Evolutionary conservation across 2,888 invertebrate genomes (phyloP).

Genomic region (Phalera bucephala): DNA sequence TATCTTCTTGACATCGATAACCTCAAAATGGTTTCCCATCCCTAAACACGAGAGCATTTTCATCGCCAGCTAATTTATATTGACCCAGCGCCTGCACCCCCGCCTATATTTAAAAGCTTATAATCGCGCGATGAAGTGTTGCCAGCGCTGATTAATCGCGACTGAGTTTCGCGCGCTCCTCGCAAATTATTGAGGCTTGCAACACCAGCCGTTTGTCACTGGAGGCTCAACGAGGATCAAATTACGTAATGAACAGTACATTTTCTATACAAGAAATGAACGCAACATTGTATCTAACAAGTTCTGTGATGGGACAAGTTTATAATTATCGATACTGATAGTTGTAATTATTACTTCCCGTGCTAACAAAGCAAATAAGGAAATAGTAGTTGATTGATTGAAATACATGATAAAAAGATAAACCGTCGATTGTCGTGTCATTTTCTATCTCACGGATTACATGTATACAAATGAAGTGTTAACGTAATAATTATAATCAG

Average conservation of each 20-base stretch:
- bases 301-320: not conserved
- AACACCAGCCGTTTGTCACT: constrained; percentile 33
- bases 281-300: not conserved
- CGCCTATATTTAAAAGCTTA: constrained; percentile 76
- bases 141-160: constrained; percentile 72
- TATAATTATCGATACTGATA: not conserved
- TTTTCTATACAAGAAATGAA: too few species aligned
- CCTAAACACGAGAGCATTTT: constrained; percentile 48
- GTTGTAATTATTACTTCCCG: not conserved
- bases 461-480: too few species aligned
- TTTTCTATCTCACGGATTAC: too few species aligned
- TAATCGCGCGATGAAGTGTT: constrained; percentile 79
- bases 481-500: too few species aligned
- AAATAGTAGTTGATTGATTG: too few species aligned
- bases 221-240: constrained; percentile 36
- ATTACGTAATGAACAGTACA: constrained; percentile 34
- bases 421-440: too few species aligned
- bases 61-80: constrained; percentile 79
- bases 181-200: constrained; percentile 39
- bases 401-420: too few species aligned
- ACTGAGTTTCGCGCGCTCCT: constrained; percentile 47
- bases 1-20: too few species aligned
- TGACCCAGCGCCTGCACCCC: constrained; percentile 63
- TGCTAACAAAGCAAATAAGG: too few species aligned
- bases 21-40: constrained; percentile 35